These are phyloP conservation scores for Habropoda laboriosa DNA, from an alignment of 1,140 invertebrate genomes.

Conservation along the genomic window DNA sequence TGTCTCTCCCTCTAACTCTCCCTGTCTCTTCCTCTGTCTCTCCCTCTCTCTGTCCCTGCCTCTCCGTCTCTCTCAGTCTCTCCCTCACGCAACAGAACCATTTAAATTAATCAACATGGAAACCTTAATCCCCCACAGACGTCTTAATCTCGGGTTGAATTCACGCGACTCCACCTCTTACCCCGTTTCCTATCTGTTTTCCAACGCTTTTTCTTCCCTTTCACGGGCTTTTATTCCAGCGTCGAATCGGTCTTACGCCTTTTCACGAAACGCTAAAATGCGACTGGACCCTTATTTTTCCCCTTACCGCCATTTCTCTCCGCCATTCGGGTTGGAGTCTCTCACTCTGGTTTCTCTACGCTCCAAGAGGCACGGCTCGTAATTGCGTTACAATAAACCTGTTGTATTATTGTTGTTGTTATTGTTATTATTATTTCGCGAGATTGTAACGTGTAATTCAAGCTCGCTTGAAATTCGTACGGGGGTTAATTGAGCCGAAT, in stretches of 20 bases:
- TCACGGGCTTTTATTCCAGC: neutral
- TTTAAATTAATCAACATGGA: constrained; percentile 70
- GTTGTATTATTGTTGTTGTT: constrained; percentile 8
- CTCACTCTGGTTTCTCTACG: neutral
- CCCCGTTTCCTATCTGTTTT: constrained; percentile 1
- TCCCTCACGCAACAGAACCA: constrained; percentile 55
- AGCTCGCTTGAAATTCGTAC: neutral
- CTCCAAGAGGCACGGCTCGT: neutral
- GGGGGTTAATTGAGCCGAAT: constrained; percentile 32
- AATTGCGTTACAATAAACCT: constrained; percentile 20
- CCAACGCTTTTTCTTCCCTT: neutral
- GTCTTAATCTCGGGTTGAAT: constrained; percentile 70
- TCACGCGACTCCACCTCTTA: constrained; percentile 48
- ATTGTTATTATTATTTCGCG: constrained; percentile 7
- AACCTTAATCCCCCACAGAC: constrained; percentile 63
- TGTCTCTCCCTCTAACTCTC: no score
- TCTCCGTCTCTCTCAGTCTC: no score
- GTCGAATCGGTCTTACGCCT: neutral
- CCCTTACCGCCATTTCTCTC: neutral
- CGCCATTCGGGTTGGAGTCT: neutral
- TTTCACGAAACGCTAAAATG: constrained; percentile 37
- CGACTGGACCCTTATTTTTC: constrained; percentile 20
- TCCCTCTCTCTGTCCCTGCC: no score
- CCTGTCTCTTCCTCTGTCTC: no score
- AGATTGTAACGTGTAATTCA: constrained; percentile 17